Conservation (phyloP, 2,888 invertebrate genomes). For the Alloplasta piceator region DNA sequence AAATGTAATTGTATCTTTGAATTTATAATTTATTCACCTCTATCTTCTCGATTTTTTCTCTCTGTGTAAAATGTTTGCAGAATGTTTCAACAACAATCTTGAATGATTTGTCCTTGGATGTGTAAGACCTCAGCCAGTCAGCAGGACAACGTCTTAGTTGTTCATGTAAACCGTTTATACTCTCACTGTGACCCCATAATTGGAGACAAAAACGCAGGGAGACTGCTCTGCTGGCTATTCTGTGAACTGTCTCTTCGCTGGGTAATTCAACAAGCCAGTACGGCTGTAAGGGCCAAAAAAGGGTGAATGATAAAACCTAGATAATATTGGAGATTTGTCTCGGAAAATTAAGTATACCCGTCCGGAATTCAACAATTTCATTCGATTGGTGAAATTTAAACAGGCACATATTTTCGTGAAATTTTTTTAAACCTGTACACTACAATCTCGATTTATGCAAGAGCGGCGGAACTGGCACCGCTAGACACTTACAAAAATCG, state of each 20-base stretch:
- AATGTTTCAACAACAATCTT: slow-evolving; percentile 95
- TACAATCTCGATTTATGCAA: no score
- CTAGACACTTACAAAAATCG: no score
- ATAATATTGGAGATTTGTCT: no score
- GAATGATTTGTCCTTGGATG: slow-evolving; percentile 87
- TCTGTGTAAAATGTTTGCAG: slow-evolving; percentile 92
- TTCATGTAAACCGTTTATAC: slow-evolving; percentile 86
- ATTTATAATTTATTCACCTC: slow-evolving; percentile 85
- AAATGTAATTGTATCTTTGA: slow-evolving; percentile 1
- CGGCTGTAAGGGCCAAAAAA: slow-evolving; percentile 86
- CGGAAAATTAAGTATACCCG: no score
- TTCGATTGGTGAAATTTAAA: no score
- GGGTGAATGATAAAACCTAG: slow-evolving; percentile 42
- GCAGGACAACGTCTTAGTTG: slow-evolving; percentile 86
- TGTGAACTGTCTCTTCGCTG: slow-evolving; percentile 88
- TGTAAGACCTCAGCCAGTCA: slow-evolving; percentile 85
- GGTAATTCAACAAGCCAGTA: slow-evolving; percentile 93
- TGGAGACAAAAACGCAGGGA: slow-evolving; percentile 91
- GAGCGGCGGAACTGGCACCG: no score
- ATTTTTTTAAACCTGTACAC: no score
- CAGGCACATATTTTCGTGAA: no score
- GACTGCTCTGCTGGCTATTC: slow-evolving; percentile 92
- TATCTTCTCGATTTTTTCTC: slow-evolving; percentile 93
- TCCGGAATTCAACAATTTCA: no score
- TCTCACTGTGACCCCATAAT: slow-evolving; percentile 90